Percentiles rank a stretch among this genome's conserved stretches.
Conservation (phyloP, 2,888 invertebrate species). For the Dioctria rufipes region DNA sequence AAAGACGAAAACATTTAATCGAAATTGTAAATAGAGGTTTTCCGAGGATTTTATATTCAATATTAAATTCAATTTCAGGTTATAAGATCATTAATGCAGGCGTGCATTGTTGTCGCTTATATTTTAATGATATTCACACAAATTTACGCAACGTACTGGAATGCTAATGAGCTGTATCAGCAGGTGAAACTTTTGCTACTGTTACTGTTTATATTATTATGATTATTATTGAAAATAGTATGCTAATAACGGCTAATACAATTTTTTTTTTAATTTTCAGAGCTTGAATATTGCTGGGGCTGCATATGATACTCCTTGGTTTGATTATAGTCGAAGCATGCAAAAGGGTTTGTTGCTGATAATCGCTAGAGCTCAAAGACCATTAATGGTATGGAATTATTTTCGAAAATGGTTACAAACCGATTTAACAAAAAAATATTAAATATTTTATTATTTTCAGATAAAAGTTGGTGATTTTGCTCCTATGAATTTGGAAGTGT, state of each 20-base stretch:
- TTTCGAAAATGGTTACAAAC: neutral
- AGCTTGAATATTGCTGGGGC: constrained; percentile 46
- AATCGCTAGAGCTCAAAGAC: constrained; percentile 38
- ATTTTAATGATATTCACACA: constrained; percentile 44
- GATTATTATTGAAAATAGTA: neutral
- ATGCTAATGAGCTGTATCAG: constrained; percentile 40
- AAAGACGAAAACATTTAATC: too few relatives aligned
- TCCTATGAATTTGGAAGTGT: constrained; percentile 54
- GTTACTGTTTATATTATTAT: neutral
- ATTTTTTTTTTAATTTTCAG: neutral
- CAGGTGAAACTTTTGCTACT: constrained; percentile 17
- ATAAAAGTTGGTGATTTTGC: constrained; percentile 48
- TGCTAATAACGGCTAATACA: neutral
- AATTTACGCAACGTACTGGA: constrained; percentile 40
- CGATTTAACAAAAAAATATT: neutral
- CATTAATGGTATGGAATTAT: neutral
- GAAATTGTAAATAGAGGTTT: neutral
- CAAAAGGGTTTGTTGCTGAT: constrained; percentile 40
- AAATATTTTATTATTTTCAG: constrained; percentile 5
- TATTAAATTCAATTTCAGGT: constrained; percentile 5
- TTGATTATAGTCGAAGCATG: constrained; percentile 6
- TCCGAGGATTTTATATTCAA: neutral
- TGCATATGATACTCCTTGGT: constrained; percentile 44
- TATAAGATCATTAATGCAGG: constrained; percentile 31
- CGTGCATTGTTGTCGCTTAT: constrained; percentile 24